These are phyloP conservation scores for Manis crassicaudata DNA, from an alignment of 2,797 vertebrate species.

Conservation along the genomic window DNA sequence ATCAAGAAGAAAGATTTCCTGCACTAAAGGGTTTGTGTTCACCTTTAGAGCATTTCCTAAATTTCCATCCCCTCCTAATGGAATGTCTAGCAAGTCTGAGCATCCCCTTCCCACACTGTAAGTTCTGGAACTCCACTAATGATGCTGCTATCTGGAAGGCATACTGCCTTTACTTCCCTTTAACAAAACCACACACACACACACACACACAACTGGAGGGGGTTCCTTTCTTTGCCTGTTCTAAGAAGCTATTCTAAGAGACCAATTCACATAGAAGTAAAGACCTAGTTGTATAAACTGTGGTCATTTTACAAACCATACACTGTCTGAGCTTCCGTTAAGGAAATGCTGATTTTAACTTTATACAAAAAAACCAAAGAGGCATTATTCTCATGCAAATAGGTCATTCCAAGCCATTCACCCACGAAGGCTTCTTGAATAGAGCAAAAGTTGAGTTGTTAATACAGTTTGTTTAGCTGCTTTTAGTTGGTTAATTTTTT, in stretches of 20 bases:
- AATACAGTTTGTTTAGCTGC: constrained; percentile 59
- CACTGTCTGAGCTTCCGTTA: constrained; percentile 72
- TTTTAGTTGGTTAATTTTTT: not conserved
- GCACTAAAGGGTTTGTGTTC: not conserved
- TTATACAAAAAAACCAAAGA: constrained; percentile 75
- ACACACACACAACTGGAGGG: not conserved
- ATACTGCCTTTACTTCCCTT: constrained; percentile 30
- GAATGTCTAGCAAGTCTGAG: not conserved
- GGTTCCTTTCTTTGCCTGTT: constrained; percentile 41
- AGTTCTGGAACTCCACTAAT: constrained; percentile 27
- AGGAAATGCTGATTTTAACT: constrained; percentile 83
- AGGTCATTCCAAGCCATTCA: constrained; percentile 75
- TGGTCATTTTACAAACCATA: constrained; percentile 74
- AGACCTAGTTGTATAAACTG: constrained; percentile 59
- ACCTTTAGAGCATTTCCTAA: constrained; percentile 45
- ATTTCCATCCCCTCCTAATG: not conserved
- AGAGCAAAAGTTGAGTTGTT: constrained; percentile 81
- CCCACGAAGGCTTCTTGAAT: constrained; percentile 80
- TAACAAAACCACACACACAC: not conserved
- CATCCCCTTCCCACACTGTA: not conserved
- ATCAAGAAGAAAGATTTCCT: constrained; percentile 45
- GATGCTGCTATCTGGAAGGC: not conserved
- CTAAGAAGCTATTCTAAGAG: constrained; percentile 70
- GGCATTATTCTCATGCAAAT: constrained; percentile 86
- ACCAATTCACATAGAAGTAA: constrained; percentile 67